These are phyloP conservation scores for Nephila pilipes DNA, from an alignment of 1,140 invertebrate genomes.

Conservation along the genomic window DNA sequence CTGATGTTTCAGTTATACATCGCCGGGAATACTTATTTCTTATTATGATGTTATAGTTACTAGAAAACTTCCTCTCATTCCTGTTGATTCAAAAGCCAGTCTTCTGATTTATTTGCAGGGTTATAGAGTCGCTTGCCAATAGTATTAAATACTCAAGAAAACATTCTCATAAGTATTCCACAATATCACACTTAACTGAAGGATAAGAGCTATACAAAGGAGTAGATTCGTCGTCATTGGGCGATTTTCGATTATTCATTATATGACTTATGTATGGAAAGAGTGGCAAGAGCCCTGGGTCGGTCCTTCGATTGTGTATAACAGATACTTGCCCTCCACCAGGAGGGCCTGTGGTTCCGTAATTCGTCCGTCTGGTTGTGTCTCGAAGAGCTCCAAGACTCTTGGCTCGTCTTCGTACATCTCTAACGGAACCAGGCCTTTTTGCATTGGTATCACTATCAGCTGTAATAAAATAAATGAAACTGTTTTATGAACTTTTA, in stretches of 20 bases:
- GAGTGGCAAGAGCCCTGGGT: constrained; percentile 70
- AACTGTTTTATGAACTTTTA: no score
- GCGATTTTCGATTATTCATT: constrained; percentile 70
- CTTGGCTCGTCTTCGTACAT: constrained; percentile 73
- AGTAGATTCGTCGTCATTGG: constrained; percentile 80
- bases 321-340: constrained; percentile 66
- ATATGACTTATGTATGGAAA: constrained; percentile 77
- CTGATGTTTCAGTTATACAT: no score
- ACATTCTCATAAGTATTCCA: constrained; percentile 91
- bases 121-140: not conserved
- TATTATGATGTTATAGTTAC: no score
- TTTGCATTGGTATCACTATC: constrained; percentile 59
- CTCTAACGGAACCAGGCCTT: not conserved
- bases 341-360: constrained; percentile 38
- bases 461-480: not conserved
- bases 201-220: constrained; percentile 93
- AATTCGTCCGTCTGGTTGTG: constrained; percentile 37
- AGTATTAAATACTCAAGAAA: constrained; percentile 19
- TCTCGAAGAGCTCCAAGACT: constrained; percentile 76
- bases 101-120: not conserved
- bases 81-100: no score
- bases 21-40: fast-evolving
- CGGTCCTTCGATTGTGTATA: constrained; percentile 75
- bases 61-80: no score
- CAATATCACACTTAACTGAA: constrained; percentile 97